These are phyloP conservation scores for Alsophila aescularia DNA, from an alignment of 2,888 invertebrate genomes.

Conservation along the genomic window DNA sequence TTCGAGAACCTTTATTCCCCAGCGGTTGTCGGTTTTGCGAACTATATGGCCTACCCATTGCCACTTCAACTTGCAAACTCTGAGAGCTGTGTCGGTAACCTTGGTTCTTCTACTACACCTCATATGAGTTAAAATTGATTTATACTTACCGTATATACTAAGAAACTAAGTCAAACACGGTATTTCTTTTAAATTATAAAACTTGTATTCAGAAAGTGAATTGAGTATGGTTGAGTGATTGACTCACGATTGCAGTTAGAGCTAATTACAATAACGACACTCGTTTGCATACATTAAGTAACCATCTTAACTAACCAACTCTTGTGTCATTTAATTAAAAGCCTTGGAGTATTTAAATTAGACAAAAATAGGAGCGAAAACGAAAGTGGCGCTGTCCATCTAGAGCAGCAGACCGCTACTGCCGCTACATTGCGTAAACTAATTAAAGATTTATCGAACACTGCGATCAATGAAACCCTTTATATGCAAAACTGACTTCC, in stretches of 20 bases:
- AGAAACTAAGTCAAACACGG: no score
- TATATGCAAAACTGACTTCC: constrained; percentile 60
- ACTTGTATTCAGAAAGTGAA: not conserved
- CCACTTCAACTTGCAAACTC: no score
- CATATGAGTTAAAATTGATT: no score
- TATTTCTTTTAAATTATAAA: no score
- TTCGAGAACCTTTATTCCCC: no score
- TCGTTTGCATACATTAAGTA: constrained; percentile 16
- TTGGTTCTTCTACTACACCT: no score
- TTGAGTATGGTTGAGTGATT: constrained; percentile 4
- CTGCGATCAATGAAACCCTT: constrained; percentile 53
- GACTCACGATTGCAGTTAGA: not conserved
- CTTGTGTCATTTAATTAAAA: constrained; percentile 29
- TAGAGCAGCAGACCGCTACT: constrained; percentile 27
- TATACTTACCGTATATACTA: no score
- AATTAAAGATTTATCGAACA: constrained; percentile 53
- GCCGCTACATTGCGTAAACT: constrained; percentile 37
- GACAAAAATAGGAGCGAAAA: constrained; percentile 24
- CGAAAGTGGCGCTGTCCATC: constrained; percentile 32
- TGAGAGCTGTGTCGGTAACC: no score
- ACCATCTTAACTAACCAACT: constrained; percentile 23
- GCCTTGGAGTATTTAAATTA: constrained; percentile 29
- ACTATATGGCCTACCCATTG: no score
- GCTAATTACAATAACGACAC: constrained; percentile 15
- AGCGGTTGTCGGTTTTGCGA: no score